Evolutionary conservation across 2,113 vertebrate genomes (phyloP), one percentile per base, ranked within the genome.

Genomic region (Oxyruncus cristatus): DNA sequence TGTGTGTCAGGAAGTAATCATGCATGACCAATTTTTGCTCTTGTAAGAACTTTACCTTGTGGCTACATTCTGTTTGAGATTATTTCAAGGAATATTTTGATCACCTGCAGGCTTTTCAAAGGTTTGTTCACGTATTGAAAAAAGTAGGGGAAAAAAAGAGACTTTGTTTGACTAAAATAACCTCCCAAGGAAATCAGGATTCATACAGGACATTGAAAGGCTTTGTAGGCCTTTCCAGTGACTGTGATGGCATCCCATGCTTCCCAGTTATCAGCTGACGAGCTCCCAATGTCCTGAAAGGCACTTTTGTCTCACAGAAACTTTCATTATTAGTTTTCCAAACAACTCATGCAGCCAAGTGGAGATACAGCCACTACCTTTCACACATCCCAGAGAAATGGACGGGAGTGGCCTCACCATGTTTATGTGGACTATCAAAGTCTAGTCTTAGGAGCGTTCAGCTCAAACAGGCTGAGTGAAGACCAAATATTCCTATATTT

Each of bases 11-110:
- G 73, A 88, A 55, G 78, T 67, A 93, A 95, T 74, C 0, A 2
- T 85, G 89, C 92, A 88, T 94, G 71, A 88, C 75, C 75, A 83
- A 52, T 74, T 95, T 73, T 85, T 85, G 67, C 82, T 93, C 67
- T 82, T 77, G 74, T 58, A 95, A 96, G 75, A 80, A 66, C 92
- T 92, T 77, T 74, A 85, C 92, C 85, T 95, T 93, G 67, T 96
- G 92, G 88, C 92, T 92, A 67, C 55, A 61, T 94, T 94, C 85
- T 58, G 14, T 83, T 71, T 74, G 71, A 92, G 67, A 85, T 55
- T 2, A 85, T 92, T 96, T 93, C 82, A 90, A 83, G 85, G 78
- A 92, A 92, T 70, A 41, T 9, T 80, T 94, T 86, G 52, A 68
- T 73, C 39, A 88, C 30, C 39, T 21, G 50, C 46, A 67, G 59